Evolutionary conservation across 2,797 vertebrate genomes (phyloP).

Genomic region (Betta splendens): DNA sequence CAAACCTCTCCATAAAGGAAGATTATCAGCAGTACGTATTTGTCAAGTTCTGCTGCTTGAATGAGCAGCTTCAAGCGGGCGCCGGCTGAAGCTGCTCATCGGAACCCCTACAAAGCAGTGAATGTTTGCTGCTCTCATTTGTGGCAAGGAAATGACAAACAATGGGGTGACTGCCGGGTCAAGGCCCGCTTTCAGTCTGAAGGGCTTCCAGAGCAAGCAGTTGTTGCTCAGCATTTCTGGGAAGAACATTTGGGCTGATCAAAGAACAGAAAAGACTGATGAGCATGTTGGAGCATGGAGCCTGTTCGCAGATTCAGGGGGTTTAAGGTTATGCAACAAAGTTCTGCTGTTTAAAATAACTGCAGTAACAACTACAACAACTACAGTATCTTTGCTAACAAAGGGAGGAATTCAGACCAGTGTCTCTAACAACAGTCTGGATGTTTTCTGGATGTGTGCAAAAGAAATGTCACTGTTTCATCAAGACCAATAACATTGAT

Average conservation of each 20-base stretch:
- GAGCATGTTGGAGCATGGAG: conserved; percentile 10
- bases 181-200: conserved; percentile 50
- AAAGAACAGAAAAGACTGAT: conserved; percentile 30
- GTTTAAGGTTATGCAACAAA: conserved; percentile 14
- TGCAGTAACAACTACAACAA: background rate
- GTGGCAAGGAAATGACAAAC: conserved; percentile 52
- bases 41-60: conserved; percentile 16
- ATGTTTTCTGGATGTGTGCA: too few relatives aligned
- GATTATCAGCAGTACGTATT: conserved; percentile 1
- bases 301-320: background rate
- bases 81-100: conserved; percentile 30
- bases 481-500: too few relatives aligned
- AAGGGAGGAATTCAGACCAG: too few relatives aligned
- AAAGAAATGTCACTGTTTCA: too few relatives aligned
- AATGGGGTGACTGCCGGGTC: conserved; percentile 48
- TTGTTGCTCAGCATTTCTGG: conserved; percentile 25
- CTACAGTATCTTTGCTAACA: too few relatives aligned
- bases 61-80: conserved; percentile 31
- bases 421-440: too few relatives aligned
- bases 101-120: conserved; percentile 44
- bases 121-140: conserved; percentile 54
- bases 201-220: conserved; percentile 39
- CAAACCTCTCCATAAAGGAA: conserved; percentile 11
- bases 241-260: conserved; percentile 42
- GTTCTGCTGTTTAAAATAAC: conserved; percentile 16